Percentiles rank a stretch among this genome's conserved stretches.
These are phyloP conservation scores for Chelonus formosanus DNA, from an alignment of 2,888 invertebrate species.

Conservation along the genomic window DNA sequence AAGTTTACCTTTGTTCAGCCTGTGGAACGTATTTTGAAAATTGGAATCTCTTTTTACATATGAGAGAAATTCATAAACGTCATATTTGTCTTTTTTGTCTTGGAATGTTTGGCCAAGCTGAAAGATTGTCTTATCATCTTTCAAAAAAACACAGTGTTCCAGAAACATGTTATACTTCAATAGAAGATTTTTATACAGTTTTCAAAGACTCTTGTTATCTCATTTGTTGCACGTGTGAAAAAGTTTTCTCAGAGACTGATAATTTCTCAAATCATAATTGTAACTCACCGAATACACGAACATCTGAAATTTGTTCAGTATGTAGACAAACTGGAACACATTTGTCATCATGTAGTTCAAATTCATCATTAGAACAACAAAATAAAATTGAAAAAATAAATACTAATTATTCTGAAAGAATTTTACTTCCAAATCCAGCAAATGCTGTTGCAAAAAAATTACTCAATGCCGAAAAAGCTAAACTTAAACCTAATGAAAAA, in stretches of 20 bases:
- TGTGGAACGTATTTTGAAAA: conserved; percentile 87
- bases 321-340: conserved; percentile 55
- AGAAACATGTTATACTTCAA: conserved; percentile 74
- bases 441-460: conserved; percentile 19
- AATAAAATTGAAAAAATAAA: conserved; percentile 50
- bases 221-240: conserved; percentile 83
- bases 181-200: conserved; percentile 74
- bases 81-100: conserved; percentile 86
- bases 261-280: conserved; percentile 81
- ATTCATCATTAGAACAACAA: background rate
- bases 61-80: conserved; percentile 82
- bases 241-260: conserved; percentile 79
- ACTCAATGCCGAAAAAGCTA: background rate
- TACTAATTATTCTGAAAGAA: conserved; percentile 24
- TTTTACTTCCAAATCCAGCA: conserved; percentile 19
- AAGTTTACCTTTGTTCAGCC: conserved; percentile 82
- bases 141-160: conserved; percentile 80
- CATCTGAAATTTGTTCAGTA: conserved; percentile 52
- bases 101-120: conserved; percentile 83
- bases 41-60: conserved; percentile 86
- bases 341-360: conserved; percentile 52
- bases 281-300: conserved; percentile 41
- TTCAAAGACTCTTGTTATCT: conserved; percentile 77
- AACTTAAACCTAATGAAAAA: conserved; percentile 15
- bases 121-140: conserved; percentile 81